Evolutionary conservation across 1,140 invertebrate genomes (phyloP), one percentile per base, ranked within the genome.

Genomic region (Lerema accius): DNA sequence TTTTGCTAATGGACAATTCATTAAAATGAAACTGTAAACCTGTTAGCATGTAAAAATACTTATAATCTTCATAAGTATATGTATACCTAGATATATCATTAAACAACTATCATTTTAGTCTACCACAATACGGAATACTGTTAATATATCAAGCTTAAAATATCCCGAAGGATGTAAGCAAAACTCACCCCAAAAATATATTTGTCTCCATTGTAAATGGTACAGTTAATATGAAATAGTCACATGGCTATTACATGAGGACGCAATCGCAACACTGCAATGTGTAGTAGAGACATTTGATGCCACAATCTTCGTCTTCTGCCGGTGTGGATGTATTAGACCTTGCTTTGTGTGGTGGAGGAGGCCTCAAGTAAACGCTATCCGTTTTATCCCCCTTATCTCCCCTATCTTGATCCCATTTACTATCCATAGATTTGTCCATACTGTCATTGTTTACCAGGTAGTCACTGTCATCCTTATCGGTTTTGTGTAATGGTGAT

Each of bases 251-350:
- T 83, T 78, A 90, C 82, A 88, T 83, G 39, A 91, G 67, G 9
- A 84, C 81, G 81, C 89, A 91, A 58, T 89, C 82, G 69, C 89
- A 91, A 46, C 88, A 91, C 58, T 86, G 77, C n/a, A 89, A 63
- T 0, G 82, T 84, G 56, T 86, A 91, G 69, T 88, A 91, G 0
- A 91, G 75, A 49, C 89, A 91, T 67, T 88, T 88, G 13, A 91
- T 82, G 40, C 79, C 78, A 62, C 89, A 91, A 15, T 78, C 74
- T 49, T 91, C 88, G 16, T 90, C 87, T 50, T 91, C 86, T 4
- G 13, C 40, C 1, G 61, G 51, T 0, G 74, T 76, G 0, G 86
- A 79, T 0, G 74, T 50, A 16, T 64, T 66, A 0, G 83, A 83
- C n/a, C 71, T 51, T 2, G 65, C 53, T 53, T 85, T 86, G 17